Evolutionary conservation across 2,113 vertebrate genomes (phyloP).

Genomic region (Mastomys coucha): DNA sequence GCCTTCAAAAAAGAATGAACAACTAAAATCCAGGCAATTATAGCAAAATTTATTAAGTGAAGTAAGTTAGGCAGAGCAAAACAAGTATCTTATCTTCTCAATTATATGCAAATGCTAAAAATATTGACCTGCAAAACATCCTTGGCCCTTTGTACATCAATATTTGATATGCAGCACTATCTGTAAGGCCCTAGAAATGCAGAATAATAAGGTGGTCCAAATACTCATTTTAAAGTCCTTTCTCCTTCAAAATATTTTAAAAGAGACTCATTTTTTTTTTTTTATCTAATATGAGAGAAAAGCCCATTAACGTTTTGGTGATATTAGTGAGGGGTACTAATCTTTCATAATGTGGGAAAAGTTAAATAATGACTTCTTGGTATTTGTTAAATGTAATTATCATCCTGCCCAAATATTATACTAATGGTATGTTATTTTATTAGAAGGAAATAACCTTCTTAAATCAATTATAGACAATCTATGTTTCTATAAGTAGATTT

Average conservation of each 20-base stretch:
- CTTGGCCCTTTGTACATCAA: no score
- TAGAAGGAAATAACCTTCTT: not conserved
- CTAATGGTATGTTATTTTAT: not conserved
- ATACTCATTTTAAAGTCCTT: not conserved
- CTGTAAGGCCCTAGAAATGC: not conserved
- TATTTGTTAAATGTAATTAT: not conserved
- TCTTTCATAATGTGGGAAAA: not conserved
- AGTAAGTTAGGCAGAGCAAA: not conserved
- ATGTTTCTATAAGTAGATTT: not conserved
- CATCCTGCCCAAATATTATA: not conserved
- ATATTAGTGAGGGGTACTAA: not conserved
- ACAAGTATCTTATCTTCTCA: not conserved
- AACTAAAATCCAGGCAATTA: not conserved
- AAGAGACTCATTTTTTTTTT: not conserved
- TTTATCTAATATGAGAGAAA: not conserved
- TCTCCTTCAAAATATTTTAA: not conserved
- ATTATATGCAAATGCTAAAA: not conserved
- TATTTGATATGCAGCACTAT: not conserved
- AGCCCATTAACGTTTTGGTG: not conserved
- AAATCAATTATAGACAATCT: not conserved
- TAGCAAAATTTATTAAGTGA: not conserved
- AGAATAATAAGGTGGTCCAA: not conserved
- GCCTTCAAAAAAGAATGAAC: not conserved
- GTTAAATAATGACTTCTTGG: not conserved
- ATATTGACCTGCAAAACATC: not conserved